These are phyloP conservation scores for Eulemur albifrons DNA, from an alignment of 2,797 vertebrate species.

Conservation along the genomic window DNA sequence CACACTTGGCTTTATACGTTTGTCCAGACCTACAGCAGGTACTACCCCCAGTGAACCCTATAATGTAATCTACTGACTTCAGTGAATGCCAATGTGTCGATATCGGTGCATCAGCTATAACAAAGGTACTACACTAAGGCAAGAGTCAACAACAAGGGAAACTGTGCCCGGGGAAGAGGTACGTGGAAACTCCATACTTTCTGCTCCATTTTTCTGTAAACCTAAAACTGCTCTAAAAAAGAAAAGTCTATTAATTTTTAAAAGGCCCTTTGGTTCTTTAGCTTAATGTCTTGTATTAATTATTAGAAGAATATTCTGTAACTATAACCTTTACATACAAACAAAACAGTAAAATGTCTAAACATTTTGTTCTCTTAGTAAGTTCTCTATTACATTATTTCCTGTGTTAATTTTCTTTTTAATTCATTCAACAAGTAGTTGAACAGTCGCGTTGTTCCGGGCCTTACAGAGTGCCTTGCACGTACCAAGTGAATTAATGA, in stretches of 20 bases:
- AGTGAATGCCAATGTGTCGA: background rate
- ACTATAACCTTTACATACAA: background rate
- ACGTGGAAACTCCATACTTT: background rate
- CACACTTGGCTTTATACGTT: background rate
- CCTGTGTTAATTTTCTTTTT: background rate
- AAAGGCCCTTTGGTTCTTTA: background rate
- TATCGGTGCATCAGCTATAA: background rate
- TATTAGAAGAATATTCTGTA: background rate
- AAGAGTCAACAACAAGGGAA: background rate
- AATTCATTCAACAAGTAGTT: background rate
- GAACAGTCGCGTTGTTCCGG: background rate
- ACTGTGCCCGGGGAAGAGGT: background rate
- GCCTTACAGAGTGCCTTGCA: background rate
- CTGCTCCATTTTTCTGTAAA: background rate
- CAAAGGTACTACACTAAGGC: background rate
- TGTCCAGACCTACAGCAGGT: background rate
- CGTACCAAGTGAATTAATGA: background rate
- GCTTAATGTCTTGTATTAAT: background rate
- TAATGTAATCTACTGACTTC: background rate
- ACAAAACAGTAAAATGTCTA: background rate
- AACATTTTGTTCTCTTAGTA: background rate
- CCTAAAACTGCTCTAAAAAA: background rate
- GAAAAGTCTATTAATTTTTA: background rate
- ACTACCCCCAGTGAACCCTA: background rate
- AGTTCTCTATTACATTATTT: background rate